These are phyloP conservation scores for Sceloporus undulatus DNA, from an alignment of 2,113 vertebrate species.

Conservation along the genomic window DNA sequence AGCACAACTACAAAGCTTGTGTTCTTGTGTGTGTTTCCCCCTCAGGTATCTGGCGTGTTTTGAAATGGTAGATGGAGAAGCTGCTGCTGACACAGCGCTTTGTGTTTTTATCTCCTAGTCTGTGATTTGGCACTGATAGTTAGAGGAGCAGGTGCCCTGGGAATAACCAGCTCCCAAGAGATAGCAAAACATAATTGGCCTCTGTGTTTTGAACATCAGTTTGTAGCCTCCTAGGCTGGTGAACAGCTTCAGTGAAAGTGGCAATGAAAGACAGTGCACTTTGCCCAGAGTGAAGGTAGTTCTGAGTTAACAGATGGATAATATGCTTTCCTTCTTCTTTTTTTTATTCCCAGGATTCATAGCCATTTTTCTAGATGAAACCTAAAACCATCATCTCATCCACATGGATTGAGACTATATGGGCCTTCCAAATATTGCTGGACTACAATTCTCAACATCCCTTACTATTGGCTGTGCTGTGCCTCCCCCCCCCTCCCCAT, in stretches of 20 bases:
- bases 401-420: background rate
- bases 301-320: background rate
- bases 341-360: background rate
- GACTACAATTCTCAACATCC: background rate
- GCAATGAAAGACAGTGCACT: background rate
- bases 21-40: background rate
- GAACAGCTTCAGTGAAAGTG: background rate
- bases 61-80: background rate
- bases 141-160: background rate
- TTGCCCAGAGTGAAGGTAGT: background rate
- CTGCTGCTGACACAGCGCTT: slow-evolving; percentile 10
- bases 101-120: slow-evolving; percentile 11
- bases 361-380: background rate
- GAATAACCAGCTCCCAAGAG: background rate
- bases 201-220: slow-evolving; percentile 26
- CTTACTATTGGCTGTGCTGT: background rate
- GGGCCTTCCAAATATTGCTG: background rate
- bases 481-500: too few relatives aligned
- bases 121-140: slow-evolving; percentile 10
- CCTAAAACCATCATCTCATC: background rate
- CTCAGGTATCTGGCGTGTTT: background rate
- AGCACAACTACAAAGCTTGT: slow-evolving; percentile 7
- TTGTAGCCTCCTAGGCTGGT: background rate
- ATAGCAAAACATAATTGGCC: slow-evolving; percentile 13
- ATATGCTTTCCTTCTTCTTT: too few relatives aligned